Conservation (phyloP, 2,888 invertebrate genomes). For the Tillus elongatus region DNA sequence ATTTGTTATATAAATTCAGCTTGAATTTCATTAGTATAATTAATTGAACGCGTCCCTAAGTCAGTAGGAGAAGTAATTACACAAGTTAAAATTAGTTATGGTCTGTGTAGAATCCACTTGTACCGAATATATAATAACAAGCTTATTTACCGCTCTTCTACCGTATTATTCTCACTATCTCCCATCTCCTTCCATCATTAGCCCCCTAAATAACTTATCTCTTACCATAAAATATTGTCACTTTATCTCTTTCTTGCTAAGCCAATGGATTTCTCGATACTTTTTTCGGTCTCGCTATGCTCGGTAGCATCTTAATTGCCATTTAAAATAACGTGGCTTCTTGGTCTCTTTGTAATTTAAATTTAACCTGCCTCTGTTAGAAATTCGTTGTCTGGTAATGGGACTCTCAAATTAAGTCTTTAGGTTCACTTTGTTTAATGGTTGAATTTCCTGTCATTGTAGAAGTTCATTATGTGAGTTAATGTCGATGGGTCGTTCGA, state of each 20-base stretch:
- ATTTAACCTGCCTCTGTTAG: constrained; percentile 24
- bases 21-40: no score
- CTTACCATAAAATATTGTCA: constrained; percentile 15
- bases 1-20: no score
- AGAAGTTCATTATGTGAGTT: no score
- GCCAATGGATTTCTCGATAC: no score
- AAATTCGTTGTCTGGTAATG: background rate
- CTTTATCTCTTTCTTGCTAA: constrained; percentile 13
- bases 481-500: no score
- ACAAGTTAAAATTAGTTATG: constrained; percentile 1
- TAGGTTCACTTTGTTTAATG: background rate
- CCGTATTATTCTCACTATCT: background rate
- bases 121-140: background rate
- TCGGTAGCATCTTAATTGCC: constrained; percentile 35
- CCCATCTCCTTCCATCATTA: background rate
- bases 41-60: no score
- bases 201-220: background rate
- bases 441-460: constrained; percentile 8
- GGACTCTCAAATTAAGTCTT: background rate
- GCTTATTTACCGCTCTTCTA: constrained; percentile 3
- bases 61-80: constrained; percentile 1
- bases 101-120: background rate
- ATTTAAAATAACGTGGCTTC: constrained; percentile 31
- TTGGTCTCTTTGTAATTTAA: constrained; percentile 32
- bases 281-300: constrained; percentile 24